Conservation (phyloP, 2,113 vertebrate genomes). For the Anoura caudifer region DNA sequence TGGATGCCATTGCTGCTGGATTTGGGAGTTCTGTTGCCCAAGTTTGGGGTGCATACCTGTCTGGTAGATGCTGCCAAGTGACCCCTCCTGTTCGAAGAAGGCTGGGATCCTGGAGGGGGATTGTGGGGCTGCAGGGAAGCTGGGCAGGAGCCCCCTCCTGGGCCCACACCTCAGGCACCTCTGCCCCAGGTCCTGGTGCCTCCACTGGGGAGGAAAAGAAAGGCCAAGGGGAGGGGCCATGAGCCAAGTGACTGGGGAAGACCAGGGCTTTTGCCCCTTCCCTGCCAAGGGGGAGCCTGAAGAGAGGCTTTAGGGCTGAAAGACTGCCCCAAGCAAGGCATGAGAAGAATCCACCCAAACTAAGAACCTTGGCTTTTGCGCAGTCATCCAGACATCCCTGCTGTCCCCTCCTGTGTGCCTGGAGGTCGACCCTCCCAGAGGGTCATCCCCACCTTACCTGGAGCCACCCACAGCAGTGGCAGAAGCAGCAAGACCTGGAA, state of each 20-base stretch:
- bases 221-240: not conserved
- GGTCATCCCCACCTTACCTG: constrained; percentile 60
- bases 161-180: constrained; percentile 75
- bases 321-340: not conserved
- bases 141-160: constrained; percentile 66
- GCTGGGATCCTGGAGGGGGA: not conserved
- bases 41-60: constrained; percentile 62
- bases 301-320: not conserved
- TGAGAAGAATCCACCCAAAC: not conserved
- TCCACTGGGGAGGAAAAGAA: constrained; percentile 57
- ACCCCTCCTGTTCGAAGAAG: constrained; percentile 35
- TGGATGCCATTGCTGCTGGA: not conserved
- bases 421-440: not conserved
- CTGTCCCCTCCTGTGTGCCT: not conserved
- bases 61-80: constrained; percentile 67
- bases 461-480: constrained; percentile 30
- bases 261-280: not conserved
- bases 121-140: constrained; percentile 75
- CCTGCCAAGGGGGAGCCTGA: not conserved
- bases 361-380: not conserved
- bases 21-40: not conserved
- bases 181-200: not conserved
- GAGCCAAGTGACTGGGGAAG: not conserved
- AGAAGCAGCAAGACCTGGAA: constrained; percentile 49
- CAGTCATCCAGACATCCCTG: not conserved